Percentiles rank a stretch among this genome's conserved stretches.
Conservation (phyloP, 2,797 vertebrate genomes). For the Decapterus maruadsi region DNA sequence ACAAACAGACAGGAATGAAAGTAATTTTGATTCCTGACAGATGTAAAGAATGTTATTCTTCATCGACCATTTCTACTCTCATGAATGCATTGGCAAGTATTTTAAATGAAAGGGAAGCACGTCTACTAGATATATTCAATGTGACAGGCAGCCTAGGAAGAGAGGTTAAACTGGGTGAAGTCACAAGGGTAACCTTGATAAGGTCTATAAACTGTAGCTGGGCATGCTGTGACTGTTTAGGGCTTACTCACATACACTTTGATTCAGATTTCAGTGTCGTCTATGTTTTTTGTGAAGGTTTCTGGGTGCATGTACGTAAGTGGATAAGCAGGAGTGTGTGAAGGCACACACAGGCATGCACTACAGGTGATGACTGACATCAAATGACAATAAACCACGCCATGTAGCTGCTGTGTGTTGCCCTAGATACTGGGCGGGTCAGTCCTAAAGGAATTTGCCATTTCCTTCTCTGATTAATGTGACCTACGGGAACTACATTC, state of each 20-base stretch:
- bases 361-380: neutral
- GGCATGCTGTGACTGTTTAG: neutral
- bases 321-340: neutral
- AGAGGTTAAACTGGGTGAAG: neutral
- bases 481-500: neutral
- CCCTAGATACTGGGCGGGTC: neutral
- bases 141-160: neutral
- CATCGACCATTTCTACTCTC: neutral
- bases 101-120: neutral
- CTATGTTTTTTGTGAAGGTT: neutral
- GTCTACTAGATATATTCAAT: neutral
- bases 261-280: neutral
- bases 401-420: neutral
- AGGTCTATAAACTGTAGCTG: neutral
- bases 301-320: neutral
- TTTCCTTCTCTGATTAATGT: constrained; percentile 16
- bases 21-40: too few relatives aligned
- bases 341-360: neutral
- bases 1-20: too few relatives aligned
- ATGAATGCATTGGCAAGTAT: neutral
- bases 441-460: neutral
- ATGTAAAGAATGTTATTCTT: neutral
- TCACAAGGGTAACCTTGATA: neutral
- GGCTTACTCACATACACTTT: neutral
- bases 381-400: neutral